Evolutionary conservation across 2,888 invertebrate species (phyloP), one percentile per base, ranked within the genome.

Genomic region (Cosmopolites sordidus): DNA sequence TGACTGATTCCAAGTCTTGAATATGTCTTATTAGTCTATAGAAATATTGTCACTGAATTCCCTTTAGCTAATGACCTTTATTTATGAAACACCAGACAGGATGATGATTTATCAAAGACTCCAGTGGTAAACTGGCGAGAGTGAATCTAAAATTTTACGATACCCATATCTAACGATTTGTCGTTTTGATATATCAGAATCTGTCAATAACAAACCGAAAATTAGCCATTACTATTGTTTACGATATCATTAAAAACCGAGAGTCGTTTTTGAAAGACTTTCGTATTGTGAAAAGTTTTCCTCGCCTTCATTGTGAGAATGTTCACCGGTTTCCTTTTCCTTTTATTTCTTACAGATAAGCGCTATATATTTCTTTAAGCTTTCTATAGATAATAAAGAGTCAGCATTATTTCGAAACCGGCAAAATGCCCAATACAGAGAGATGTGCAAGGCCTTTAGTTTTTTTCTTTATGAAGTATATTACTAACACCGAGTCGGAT

Each of bases 401-500:
- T 48, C 48, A 29, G 49, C 42, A 43, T 46, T 45, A 54, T 54
- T 49, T 50, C 12, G 43, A 46, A 50, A 46, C 30, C 51, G 43
- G n/a, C n/a, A n/a, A n/a, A n/a, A n/a, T n/a, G n/a, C n/a, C n/a
- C n/a, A n/a, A n/a, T n/a, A n/a, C n/a, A n/a, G n/a, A n/a, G n/a
- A n/a, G n/a, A n/a, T 46, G 43, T 50, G 50, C 45, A 49, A 54
- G 47, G 47, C 43, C 41, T 48, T 39, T 49, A 43, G 45, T 46
- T 51, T 56, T 57, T 44, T 14, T 50, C 53, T 50, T 53, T 53
- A 46, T 43, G 39, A 39, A 16, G 45, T 57, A 18, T 53, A 49
- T 53, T 57, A 53, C 53, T 53, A 56, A 49, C 48, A 52, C 52
- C 48, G 39, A 52, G 48, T 49, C 44, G 51, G 52, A 52, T 49